Evolutionary conservation across 2,113 vertebrate species (phyloP), one percentile per base, ranked within the genome.

Genomic region (Maccullochella peelii): DNA sequence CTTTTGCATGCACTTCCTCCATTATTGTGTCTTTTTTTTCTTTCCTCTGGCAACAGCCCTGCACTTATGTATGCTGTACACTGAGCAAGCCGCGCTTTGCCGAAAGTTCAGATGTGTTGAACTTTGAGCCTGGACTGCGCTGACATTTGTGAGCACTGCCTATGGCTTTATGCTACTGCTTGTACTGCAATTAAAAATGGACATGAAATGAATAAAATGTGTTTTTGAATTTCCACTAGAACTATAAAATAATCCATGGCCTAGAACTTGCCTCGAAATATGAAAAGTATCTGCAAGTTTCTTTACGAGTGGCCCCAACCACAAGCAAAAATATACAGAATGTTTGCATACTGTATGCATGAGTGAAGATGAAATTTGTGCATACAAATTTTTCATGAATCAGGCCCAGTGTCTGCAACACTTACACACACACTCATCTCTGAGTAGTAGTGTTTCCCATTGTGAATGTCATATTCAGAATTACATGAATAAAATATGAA

Each of bases 91-190:
- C 11, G 12, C 25, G 49, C 57, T 61, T 74, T 49, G 4, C 42
- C 16, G 36, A 36, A 62, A 62, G 73, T 62, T 74, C 40, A 49
- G 20, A 61, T 74, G 40, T 61, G 40, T 49, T 33, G 14, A 63
- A 63, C 47, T 76, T 52, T 52, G 59, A 54, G 59, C 15, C 30
- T 62, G 73, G 27, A 50, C 73, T 75, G 44, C 73, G 4, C 73
- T 76, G 73, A 76, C 73, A 76, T 76, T 75, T 36, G 23, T 62
- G 0, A 52, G 14, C 23, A 20, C 16, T 52, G 59, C 44, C 30
- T 3, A 8, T 52, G 73, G 59, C 47, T 52, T 52, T 25, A 27
- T 65, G 23, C 8, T 38, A 42, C 36, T 3, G 12, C 25, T 61
- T 23, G 14, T 38, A 20, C 21, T 25, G 23, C 30, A 50, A 50